Base-by-base conservation (phyloP, 2,113 vertebrate species). In the Calypte anna region DNA sequence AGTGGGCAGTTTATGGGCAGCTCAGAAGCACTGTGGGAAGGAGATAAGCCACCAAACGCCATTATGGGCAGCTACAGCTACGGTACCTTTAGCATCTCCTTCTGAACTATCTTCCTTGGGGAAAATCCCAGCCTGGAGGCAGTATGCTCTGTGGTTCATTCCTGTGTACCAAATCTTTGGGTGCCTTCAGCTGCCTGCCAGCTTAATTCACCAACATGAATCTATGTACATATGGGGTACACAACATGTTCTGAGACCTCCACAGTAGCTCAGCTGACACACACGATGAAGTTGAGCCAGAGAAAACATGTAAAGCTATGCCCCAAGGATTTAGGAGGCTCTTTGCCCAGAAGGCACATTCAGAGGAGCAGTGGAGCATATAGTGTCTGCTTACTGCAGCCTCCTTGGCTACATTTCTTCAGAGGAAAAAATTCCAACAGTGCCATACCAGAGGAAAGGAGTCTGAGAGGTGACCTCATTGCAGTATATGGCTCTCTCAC, bases 181-280 rank as follows among this genome's bases (percentile, higher is more conserved):
- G 27, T 70, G 36, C 38, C 48, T 80, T 76, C 76, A 83, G n/a
- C 76, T 57, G 31, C 50, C 68, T 18, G 46, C 4, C 57, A 62
- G 50, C 9, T 14, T 53, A 67, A 77, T 62, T 68, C 50, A 33
- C 48, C 62, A 28, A 8, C 12, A 25, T 2, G 18, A 88, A 58
- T 30, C 21, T 11, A 31, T 1, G 3, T 21, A 59, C 30, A 24
- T 9, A 7, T 0, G 43, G 55, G 53, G 62, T 27, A 30, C 12
- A 9, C 38, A 40, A 6, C 3, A 0, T 2, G 2, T 14, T 10
- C 59, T 24, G 18, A 78, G 62, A 74, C 10, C 14, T 54, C 22
- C 0, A 0, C 55, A 77, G 55, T 61, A 70, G n/a, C 15, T 9
- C 1, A 0, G 11, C 24, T 62, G 73, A 25, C 20, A 24, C 16